Percentiles rank a stretch among this genome's conserved stretches.
Conservation (phyloP, 2,113 vertebrate genomes). For the Ctenomys sociabilis region DNA sequence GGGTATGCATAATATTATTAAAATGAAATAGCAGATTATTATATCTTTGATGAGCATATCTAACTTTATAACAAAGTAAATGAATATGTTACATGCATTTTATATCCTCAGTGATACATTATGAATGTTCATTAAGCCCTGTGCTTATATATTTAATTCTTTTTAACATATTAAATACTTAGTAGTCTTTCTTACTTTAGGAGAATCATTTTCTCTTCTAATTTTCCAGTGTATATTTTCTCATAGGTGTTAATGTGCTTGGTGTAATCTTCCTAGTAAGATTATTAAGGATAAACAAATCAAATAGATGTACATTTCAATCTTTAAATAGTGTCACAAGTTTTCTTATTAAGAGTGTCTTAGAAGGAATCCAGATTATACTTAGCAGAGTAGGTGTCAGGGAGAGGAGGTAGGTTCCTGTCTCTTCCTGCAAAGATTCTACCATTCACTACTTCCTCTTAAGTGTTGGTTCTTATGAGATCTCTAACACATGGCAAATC, state of each 20-base stretch:
- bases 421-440: not conserved
- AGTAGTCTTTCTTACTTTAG: not conserved
- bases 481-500: not conserved
- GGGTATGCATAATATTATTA: not conserved
- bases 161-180: not conserved
- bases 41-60: not conserved
- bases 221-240: constrained; percentile 11
- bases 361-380: not conserved
- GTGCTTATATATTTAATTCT: not conserved
- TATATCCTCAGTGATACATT: not conserved
- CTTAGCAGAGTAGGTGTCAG: not conserved
- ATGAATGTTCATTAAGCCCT: not conserved
- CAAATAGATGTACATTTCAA: not conserved
- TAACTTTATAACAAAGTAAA: constrained; percentile 23
- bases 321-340: not conserved
- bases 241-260: constrained; percentile 12
- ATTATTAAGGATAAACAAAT: constrained; percentile 30
- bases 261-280: not conserved
- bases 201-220: constrained; percentile 5
- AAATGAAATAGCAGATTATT: constrained; percentile 14
- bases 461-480: not conserved
- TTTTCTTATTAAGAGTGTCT: not conserved
- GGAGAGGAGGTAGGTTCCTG: not conserved
- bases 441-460: not conserved
- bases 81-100: not conserved